Evolutionary conservation across 2,888 invertebrate genomes (phyloP).

Genomic region (Dasypogon diadema): DNA sequence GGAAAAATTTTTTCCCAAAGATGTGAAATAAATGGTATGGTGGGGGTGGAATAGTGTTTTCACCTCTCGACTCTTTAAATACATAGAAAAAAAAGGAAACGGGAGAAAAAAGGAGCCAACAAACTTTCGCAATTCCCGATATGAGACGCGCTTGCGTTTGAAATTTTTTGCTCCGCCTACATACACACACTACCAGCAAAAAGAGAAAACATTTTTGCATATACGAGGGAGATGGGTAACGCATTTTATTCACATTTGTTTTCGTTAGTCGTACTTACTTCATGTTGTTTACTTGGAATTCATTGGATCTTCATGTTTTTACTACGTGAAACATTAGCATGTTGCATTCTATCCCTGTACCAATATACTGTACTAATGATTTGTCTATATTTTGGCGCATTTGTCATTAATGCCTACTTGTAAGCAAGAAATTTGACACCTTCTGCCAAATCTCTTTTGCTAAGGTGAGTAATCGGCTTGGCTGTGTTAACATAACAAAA

Average conservation of each 20-base stretch:
- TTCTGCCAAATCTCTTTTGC: no score
- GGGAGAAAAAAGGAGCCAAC: slow-evolving; percentile 14
- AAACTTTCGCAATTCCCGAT: slow-evolving; percentile 21
- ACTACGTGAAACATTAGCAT: slow-evolving; percentile 2
- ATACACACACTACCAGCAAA: slow-evolving; percentile 40
- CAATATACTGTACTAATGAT: not conserved
- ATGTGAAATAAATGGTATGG: slow-evolving; percentile 1
- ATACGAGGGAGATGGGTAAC: slow-evolving; percentile 21
- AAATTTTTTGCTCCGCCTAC: slow-evolving; percentile 58
- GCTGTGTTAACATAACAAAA: no score
- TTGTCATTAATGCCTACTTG: not conserved
- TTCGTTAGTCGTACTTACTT: not conserved
- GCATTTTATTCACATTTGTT: slow-evolving; percentile 41
- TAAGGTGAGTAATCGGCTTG: no score
- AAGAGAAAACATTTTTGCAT: slow-evolving; percentile 34
- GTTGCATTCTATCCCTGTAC: not conserved
- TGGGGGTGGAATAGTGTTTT: slow-evolving; percentile 14
- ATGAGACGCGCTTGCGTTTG: slow-evolving; percentile 57
- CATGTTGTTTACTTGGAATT: slow-evolving; percentile 4
- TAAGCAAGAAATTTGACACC: not conserved
- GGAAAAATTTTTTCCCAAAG: slow-evolving; percentile 1
- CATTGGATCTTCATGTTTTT: not conserved
- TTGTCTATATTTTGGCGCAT: not conserved
- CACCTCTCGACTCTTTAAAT: slow-evolving; percentile 2
- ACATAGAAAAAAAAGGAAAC: slow-evolving; percentile 29